Base-by-base conservation (phyloP, 2,888 invertebrate species). In the Rhagonycha lutea region DNA sequence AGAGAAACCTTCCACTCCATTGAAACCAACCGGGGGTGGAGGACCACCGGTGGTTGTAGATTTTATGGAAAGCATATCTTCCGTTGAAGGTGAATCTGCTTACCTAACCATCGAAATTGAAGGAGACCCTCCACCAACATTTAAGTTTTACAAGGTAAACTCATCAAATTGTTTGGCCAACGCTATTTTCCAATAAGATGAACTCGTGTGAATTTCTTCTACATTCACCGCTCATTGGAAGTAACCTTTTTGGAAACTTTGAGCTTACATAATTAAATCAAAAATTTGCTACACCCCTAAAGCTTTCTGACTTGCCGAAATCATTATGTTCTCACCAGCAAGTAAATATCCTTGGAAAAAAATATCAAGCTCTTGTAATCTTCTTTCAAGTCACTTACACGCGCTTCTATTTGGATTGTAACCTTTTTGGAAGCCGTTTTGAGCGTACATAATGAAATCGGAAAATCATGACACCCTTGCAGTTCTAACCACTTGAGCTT, bases 21-120 rank as follows among this genome's bases (percentile, higher is more conserved):
- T 98, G 80, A 93, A 92, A 86, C 91, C 95, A 80, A 87, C 92
- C 72, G 97, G 96, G 80, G 91, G 92, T 85, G 92, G 92, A 80
- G 76, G 83, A 28, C 96, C 97, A 81, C 97, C 98, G 61, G 92
- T 92, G 81, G 98, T 98, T 87, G 94, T 97, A 81, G 97, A 97
- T 88, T 94, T 96, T 65, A 96, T 97, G 88, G 96, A 97, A 87
- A 98, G 95, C 86, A 98, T 98, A 89, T 95, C 98, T 67, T 97
- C 97, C 76, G 94, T 97, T 88, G 99, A 99, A 94, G 98, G 97
- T 90, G 94, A 94, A 90, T 96, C 95, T 85, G 98, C 95, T 72
- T 97, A 97, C 88, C 93, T 98, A 86, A 96, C 96, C 75, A 94
- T 98, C 73, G 94, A 94, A 89, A 95, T 99, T 81, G 97, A 98